These are phyloP conservation scores for Calephelis nemesis DNA, from an alignment of 1,140 invertebrate genomes.

Conservation along the genomic window DNA sequence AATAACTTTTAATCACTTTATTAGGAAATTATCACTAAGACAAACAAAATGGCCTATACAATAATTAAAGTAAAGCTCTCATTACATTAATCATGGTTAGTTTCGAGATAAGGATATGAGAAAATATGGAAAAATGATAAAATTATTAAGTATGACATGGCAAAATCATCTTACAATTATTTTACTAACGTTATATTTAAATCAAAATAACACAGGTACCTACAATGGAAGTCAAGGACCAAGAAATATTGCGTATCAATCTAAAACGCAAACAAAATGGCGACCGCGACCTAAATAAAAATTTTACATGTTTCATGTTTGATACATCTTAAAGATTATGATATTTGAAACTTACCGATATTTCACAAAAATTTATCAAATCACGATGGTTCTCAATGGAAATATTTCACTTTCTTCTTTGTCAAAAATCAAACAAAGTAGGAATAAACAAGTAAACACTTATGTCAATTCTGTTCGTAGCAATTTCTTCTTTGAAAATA, in stretches of 20 bases:
- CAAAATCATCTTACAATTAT: too few relatives aligned
- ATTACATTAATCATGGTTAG: too few relatives aligned
- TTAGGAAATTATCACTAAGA: too few relatives aligned
- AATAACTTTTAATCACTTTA: too few relatives aligned
- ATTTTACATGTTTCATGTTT: not conserved
- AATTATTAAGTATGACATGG: too few relatives aligned
- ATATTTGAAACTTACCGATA: not conserved
- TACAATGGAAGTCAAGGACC: not conserved
- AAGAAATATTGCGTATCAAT: constrained; percentile 2
- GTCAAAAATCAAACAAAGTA: constrained; percentile 15
- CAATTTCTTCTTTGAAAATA: constrained; percentile 76
- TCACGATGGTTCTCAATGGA: not conserved
- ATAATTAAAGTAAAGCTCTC: too few relatives aligned
- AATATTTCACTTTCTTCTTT: not conserved
- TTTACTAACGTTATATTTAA: too few relatives aligned
- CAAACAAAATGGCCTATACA: too few relatives aligned
- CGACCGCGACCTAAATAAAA: constrained; percentile 7
- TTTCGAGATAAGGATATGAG: too few relatives aligned
- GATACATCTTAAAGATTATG: not conserved
- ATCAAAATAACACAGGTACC: too few relatives aligned
- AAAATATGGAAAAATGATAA: too few relatives aligned
- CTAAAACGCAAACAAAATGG: not conserved
- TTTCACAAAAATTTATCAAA: constrained; percentile 11
- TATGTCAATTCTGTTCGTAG: constrained; percentile 78
- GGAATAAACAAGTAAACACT: constrained; percentile 2